Conservation (phyloP, 1,140 invertebrate genomes). For the Trinorchestia longiramus region DNA sequence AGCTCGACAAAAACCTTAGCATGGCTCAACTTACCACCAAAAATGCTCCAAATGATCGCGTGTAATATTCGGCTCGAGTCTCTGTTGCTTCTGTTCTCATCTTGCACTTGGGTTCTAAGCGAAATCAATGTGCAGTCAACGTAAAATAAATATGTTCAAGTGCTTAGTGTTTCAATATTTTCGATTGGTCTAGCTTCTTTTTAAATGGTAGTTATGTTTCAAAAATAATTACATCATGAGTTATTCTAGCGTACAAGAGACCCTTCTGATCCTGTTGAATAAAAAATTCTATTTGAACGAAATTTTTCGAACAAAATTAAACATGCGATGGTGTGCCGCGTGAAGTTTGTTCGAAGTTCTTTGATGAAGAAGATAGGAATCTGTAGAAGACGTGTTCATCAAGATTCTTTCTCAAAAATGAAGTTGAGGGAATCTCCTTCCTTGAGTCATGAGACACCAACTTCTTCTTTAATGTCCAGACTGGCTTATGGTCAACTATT, state of each 20-base stretch:
- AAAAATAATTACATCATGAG: neutral
- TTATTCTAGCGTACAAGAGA: neutral
- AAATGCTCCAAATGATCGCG: conserved; percentile 47
- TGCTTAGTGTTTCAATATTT: neutral
- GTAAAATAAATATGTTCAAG: neutral
- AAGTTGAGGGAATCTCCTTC: conserved; percentile 14
- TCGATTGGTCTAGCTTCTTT: neutral
- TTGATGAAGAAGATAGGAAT: neutral
- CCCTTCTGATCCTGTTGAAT: neutral
- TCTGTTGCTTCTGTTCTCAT: conserved; percentile 1
- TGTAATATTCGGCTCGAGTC: conserved; percentile 29
- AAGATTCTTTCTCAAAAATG: neutral
- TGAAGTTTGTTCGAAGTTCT: neutral
- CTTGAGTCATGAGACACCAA: conserved; percentile 46
- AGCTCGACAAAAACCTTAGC: conserved; percentile 31
- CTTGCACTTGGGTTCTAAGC: neutral
- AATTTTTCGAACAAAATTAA: neutral
- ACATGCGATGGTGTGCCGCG: neutral
- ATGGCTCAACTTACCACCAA: conserved; percentile 51
- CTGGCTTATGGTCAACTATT: conserved; percentile 52
- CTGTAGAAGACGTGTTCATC: neutral
- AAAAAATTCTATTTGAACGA: neutral
- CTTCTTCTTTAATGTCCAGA: conserved; percentile 46
- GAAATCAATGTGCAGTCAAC: neutral
- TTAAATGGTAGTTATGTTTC: neutral